Evolutionary conservation across 2,797 vertebrate species (phyloP), one percentile per base, ranked within the genome.

Genomic region (Dicrostonyx torquatus): DNA sequence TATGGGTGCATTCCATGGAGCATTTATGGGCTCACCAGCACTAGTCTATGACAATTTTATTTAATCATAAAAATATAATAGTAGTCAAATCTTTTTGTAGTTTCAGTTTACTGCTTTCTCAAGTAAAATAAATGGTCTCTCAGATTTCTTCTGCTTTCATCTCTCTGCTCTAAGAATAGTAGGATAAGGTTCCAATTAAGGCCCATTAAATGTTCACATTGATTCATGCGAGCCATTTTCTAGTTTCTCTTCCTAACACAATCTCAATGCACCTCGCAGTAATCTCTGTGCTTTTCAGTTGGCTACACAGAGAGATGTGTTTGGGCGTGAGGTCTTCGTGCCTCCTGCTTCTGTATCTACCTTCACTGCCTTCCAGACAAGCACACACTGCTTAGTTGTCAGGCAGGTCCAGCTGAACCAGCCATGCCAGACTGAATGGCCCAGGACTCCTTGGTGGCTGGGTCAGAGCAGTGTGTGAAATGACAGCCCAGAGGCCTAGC

Each of bases 121-220:
- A 82, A 97, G 97, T 93, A 92, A 97, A 97, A 96, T 94, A 96
- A 96, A 97, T 96, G 97, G 94, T 97, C 96, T 96, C 97, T 96
- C 96, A 34, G 90, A 93, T 97, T 97, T 97, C 97, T 97, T 89
- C 29, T 83, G 96, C 97, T 97, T 97, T 97, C 96, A 97, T 96
- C 96, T 98, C 94, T 82, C 79, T 89, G 94, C 90, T 87, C 93
- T 92, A 89, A 96, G 95, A 92, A 94, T 68, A 95, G 95, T 91
- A 87, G 96, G 95, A 94, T 95, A 96, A 97, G 97, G 97, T 97
- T 97, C 96, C 97, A 96, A 98, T 97, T 98, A 97, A 93, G 93
- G 90, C 64, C 96, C 97, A 97, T 97, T 97, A 96, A 97, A 91
- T 78, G 95, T 24, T 95, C 96, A 95, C 94, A 92, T 93, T 97